phyloP scores from a whole-genome alignment of 2,113 vertebrate genomes.

The Limnothrissa miodon region DNA sequence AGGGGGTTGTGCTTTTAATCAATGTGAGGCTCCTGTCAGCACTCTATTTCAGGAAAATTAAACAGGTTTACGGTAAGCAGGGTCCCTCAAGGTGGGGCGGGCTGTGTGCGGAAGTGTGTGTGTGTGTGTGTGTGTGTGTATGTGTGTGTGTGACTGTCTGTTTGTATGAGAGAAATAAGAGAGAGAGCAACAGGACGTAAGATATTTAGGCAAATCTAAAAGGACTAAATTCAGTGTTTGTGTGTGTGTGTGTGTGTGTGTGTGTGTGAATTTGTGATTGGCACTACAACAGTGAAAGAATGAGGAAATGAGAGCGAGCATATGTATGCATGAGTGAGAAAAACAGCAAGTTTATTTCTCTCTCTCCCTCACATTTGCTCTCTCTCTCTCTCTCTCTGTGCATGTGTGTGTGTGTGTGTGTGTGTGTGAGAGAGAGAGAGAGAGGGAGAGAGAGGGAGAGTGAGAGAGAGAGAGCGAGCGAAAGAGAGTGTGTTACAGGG shows the following conservation, averaged over 20 bases:
- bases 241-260: not conserved
- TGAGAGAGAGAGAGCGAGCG: no score
- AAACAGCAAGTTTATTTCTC: not conserved
- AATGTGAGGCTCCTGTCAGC: constrained; percentile 50
- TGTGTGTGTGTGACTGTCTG: no score
- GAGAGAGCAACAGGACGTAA: not conserved
- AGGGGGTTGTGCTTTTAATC: constrained; percentile 42
- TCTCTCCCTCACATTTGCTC: not conserved
- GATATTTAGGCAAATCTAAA: not conserved
- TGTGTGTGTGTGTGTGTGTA: constrained; percentile 24
- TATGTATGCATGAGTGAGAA: not conserved
- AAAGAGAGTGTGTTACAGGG: constrained; percentile 12
- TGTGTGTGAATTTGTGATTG: not conserved
- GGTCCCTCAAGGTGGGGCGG: constrained; percentile 26
- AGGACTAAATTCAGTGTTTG: not conserved
- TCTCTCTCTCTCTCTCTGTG: not conserved
- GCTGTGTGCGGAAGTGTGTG: not conserved
- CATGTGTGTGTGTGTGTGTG: not conserved
- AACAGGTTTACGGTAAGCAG: constrained; percentile 57
- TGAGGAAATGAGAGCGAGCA: not conserved
- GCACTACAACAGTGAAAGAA: not conserved
- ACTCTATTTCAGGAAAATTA: constrained; percentile 55
- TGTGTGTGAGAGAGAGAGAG: not conserved
- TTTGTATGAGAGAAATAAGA: not conserved
- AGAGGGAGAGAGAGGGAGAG: constrained; percentile 26